These are phyloP conservation scores for Pandion haliaetus DNA, from an alignment of 2,113 vertebrate species.

Conservation along the genomic window DNA sequence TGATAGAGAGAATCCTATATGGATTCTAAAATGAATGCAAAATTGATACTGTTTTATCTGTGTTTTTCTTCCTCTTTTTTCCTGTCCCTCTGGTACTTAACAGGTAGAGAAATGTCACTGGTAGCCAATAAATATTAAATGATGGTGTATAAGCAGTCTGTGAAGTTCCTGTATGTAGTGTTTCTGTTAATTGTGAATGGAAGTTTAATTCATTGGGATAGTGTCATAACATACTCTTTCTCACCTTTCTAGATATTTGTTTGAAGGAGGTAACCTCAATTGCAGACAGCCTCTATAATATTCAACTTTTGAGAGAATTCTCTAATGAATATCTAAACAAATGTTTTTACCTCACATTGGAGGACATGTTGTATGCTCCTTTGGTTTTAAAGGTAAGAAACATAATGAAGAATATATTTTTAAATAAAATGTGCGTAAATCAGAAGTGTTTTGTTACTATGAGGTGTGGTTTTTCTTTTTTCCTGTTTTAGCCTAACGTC, in stretches of 20 bases:
- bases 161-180: neutral
- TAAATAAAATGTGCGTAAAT: neutral
- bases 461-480: neutral
- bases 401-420: accelerated
- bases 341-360: conserved; percentile 89
- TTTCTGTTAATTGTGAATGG: neutral
- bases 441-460: neutral
- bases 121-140: neutral
- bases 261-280: conserved; percentile 90
- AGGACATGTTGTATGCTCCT: conserved; percentile 92
- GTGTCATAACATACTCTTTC: neutral
- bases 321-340: conserved; percentile 87
- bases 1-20: neutral
- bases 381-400: conserved; percentile 87
- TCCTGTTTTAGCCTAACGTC: conserved; percentile 80
- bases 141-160: neutral
- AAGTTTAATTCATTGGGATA: neutral
- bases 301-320: conserved; percentile 89
- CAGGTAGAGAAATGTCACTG: neutral
- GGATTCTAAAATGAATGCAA: neutral
- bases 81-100: neutral
- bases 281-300: conserved; percentile 91
- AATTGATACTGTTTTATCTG: neutral
- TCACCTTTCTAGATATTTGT: conserved; percentile 84
- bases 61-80: neutral